A percentile compares a stretch with the other conserved stretches of the same genome.
phyloP scores from a whole-genome alignment of 2,113 vertebrate species.

The Hydrolagus affinis region DNA sequence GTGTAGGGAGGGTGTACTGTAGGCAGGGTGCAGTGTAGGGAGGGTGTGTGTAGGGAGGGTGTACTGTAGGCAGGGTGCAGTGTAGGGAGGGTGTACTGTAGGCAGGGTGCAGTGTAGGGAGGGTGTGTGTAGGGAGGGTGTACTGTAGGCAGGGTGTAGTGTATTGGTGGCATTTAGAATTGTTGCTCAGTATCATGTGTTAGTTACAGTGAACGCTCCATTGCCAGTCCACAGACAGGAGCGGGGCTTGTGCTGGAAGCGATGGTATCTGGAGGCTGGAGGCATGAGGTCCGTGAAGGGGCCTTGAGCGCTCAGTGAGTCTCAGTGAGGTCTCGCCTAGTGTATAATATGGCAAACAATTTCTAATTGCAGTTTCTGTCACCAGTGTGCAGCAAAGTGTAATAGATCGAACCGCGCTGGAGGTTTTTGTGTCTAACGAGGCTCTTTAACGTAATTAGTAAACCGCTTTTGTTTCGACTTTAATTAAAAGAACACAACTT shows the following conservation, averaged over 20 bases:
- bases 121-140: too few species aligned
- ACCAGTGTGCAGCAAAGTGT: not conserved
- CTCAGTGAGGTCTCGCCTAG: not conserved
- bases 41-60: too few species aligned
- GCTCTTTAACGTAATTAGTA: slow-evolving; percentile 23
- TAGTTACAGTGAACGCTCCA: not conserved
- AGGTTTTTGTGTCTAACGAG: slow-evolving; percentile 15
- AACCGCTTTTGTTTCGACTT: slow-evolving; percentile 14
- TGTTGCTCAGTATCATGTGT: not conserved
- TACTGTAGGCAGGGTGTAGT: too few species aligned
- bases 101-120: too few species aligned
- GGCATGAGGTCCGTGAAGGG: not conserved
- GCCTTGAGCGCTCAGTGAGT: not conserved
- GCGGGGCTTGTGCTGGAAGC: not conserved
- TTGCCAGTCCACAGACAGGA: not conserved
- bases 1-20: too few species aligned
- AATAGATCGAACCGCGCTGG: slow-evolving; percentile 1
- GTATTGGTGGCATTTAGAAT: not conserved
- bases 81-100: too few species aligned
- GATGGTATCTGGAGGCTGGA: not conserved
- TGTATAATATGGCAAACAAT: not conserved
- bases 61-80: too few species aligned
- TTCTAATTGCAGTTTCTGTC: not conserved
- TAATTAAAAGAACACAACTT: slow-evolving; percentile 32
- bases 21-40: too few species aligned